Percentiles rank a stretch among this genome's conserved stretches.
These are phyloP conservation scores for Quadriops clusia DNA, from an alignment of 2,888 invertebrate genomes.

Conservation along the genomic window DNA sequence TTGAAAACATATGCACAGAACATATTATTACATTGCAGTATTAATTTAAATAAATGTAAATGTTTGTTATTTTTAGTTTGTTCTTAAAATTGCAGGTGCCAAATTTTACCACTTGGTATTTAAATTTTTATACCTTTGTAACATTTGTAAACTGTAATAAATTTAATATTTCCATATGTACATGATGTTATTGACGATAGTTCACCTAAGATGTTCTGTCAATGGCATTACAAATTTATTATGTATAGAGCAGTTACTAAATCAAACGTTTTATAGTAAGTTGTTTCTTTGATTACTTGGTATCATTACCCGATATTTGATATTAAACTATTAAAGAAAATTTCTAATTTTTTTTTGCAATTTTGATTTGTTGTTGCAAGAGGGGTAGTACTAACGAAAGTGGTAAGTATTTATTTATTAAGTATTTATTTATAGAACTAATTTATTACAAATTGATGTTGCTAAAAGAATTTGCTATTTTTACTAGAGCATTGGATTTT, in stretches of 20 bases:
- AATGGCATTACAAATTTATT: slow-evolving; percentile 16
- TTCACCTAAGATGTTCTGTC: slow-evolving; percentile 10
- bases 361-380: too few species aligned
- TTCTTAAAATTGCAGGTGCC: slow-evolving; percentile 18
- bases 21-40: too few species aligned
- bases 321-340: slow-evolving; percentile 19
- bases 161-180: slow-evolving; percentile 16
- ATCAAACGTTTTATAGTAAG: slow-evolving; percentile 19
- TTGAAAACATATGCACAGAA: too few species aligned
- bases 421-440: not conserved
- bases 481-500: slow-evolving; percentile 21
- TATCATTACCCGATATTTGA: slow-evolving; percentile 19
- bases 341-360: too few species aligned
- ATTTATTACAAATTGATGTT: too few species aligned
- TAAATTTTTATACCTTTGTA: slow-evolving; percentile 20
- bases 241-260: slow-evolving; percentile 18
- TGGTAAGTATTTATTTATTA: not conserved
- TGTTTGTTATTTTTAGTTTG: too few species aligned
- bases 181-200: slow-evolving; percentile 14
- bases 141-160: slow-evolving; percentile 15
- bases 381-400: not conserved
- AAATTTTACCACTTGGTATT: slow-evolving; percentile 19
- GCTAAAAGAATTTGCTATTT: slow-evolving; percentile 14
- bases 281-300: slow-evolving; percentile 18
- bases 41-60: too few species aligned